Percentiles rank a stretch among this genome's conserved stretches.
phyloP scores from a whole-genome alignment of 2,888 invertebrate species.

The Himalopsyche anomala region DNA sequence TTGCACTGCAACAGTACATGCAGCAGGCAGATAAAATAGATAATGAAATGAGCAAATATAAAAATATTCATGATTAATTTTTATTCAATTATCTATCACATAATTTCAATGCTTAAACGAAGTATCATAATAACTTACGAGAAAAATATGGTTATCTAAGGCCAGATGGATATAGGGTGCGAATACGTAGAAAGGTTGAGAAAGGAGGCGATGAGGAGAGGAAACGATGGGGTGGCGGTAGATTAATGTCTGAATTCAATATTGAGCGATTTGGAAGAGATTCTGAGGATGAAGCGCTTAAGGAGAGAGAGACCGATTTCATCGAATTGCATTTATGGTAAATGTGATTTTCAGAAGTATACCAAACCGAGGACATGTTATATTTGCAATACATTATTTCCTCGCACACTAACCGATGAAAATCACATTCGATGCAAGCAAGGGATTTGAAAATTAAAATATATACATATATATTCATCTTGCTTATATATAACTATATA shows the following conservation, averaged over 20 bases:
- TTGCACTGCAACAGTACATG: too few species aligned
- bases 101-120: neutral
- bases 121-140: neutral
- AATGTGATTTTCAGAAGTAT: conserved; percentile 29
- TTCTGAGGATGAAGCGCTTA: neutral
- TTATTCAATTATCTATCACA: neutral
- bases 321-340: conserved; percentile 31
- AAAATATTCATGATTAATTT: too few species aligned
- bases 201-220: neutral
- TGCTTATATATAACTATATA: too few species aligned
- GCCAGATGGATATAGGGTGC: neutral
- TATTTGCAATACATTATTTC: neutral
- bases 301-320: conserved; percentile 6
- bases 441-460: too few species aligned
- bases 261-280: conserved; percentile 31
- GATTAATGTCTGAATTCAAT: conserved; percentile 46
- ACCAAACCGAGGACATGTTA: neutral
- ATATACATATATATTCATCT: too few species aligned
- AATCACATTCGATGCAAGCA: too few species aligned
- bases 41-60: too few species aligned
- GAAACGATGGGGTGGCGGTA: conserved; percentile 15
- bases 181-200: neutral
- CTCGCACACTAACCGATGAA: too few species aligned
- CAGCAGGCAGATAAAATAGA: too few species aligned
- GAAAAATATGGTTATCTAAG: conserved; percentile 8